Evolutionary conservation across 1,140 invertebrate genomes (phyloP), one percentile per base, ranked within the genome.

Genomic region (Heliconius nattereri): DNA sequence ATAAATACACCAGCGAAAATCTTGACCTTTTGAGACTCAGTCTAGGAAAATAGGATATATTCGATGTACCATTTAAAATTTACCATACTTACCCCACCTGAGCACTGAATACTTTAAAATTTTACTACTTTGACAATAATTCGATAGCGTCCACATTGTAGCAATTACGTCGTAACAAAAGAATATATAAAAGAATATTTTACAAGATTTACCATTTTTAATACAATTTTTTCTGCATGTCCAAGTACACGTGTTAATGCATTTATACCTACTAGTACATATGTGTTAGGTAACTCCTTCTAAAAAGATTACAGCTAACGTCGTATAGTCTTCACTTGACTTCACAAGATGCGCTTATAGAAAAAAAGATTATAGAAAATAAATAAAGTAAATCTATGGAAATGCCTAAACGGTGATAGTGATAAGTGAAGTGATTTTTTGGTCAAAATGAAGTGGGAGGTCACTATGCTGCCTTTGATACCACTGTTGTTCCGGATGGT

Each of bases 401-500:
- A 76, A 78, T 81, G 80, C 26, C 71, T 32, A 71, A 72, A 78
- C 76, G 80, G 80, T 81, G 80, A 81, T 78, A 78, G 74, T 75
- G 72, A 60, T 45, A 60, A 75, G 73, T 75, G 29, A 72, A 29
- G 60, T 66, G 60, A 13, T 13, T 19, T 66, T 66, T 66, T n/a
- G 26, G 26, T 66, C 80, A 81, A 78, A 78, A 81, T 81, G 79
- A 77, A 77, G 80, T 81, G 76, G 32, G 57, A 60, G n/a, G 29
- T 73, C n/a, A 76, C 49, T 45, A 45, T 81, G 32, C 35, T 78
- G 2, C 71, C 76, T 13, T 78, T 66, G 20, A 57, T 78, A 32
- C 32, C 76, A 13, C 71, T 87, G 32, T 71, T 85, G 74, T 52
- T 86, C 20, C 76, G 83, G 40, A 76, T 84, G 73, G 83, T 73